phyloP scores from a whole-genome alignment of 2,797 vertebrate genomes.

The Apodemus agrarius region DNA sequence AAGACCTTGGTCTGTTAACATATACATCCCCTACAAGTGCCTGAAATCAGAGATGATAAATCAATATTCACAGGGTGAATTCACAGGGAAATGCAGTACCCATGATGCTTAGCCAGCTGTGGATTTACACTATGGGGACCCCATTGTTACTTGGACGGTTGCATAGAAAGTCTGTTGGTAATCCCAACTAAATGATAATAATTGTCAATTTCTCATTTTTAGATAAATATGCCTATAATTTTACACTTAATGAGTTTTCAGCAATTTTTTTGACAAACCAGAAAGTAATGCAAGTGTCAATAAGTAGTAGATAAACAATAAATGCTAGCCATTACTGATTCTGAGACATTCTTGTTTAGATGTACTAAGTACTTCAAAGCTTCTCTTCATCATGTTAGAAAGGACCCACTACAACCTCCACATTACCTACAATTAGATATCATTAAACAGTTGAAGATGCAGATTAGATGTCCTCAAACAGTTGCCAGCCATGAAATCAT shows the following conservation, averaged over 20 bases:
- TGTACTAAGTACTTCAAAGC: constrained; percentile 69
- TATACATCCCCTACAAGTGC: background rate
- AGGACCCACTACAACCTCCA: background rate
- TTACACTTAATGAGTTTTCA: background rate
- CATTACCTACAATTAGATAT: constrained; percentile 66
- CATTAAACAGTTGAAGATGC: constrained; percentile 62
- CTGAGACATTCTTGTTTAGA: constrained; percentile 57
- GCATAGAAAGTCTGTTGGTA: background rate
- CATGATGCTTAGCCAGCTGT: background rate
- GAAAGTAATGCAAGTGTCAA: constrained; percentile 11
- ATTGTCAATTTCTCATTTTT: constrained; percentile 41
- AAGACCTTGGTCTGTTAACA: background rate
- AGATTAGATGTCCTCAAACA: constrained; percentile 78
- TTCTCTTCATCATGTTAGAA: constrained; percentile 68
- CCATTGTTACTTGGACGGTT: constrained; percentile 9
- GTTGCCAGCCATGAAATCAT: constrained; percentile 80
- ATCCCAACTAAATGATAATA: background rate
- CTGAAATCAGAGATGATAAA: background rate
- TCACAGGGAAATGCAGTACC: background rate
- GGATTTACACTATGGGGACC: background rate
- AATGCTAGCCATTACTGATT: constrained; percentile 47
- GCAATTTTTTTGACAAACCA: constrained; percentile 29
- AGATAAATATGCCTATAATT: background rate
- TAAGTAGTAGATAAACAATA: background rate
- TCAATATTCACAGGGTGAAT: constrained; percentile 5